phyloP scores from a whole-genome alignment of 2,797 vertebrate species.

The Gila robusta region DNA sequence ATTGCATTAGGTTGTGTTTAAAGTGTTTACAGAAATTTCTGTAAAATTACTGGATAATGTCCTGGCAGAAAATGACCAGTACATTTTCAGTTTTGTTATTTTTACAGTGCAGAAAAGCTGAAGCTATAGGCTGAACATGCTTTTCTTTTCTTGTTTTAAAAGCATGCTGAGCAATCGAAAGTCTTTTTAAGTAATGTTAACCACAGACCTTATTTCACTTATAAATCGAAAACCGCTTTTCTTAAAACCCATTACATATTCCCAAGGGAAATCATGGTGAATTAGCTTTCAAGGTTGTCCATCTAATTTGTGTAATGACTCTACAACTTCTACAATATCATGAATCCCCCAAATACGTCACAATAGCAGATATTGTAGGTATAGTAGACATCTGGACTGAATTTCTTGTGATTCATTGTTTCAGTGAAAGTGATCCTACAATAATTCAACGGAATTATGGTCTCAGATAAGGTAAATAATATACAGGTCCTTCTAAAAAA shows the following conservation, averaged over 20 bases:
- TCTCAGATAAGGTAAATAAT: slow-evolving; percentile 2
- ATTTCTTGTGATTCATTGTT: neutral
- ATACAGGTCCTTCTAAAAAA: no score
- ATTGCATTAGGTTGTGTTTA: no score
- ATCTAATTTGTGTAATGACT: neutral
- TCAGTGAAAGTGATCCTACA: neutral
- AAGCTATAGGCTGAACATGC: neutral
- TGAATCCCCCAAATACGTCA: neutral
- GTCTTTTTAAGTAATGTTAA: neutral
- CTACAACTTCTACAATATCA: neutral
- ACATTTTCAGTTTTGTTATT: no score
- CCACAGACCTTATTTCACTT: neutral
- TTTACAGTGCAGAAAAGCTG: neutral
- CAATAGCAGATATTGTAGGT: neutral
- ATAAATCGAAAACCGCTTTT: neutral
- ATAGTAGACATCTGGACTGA: neutral
- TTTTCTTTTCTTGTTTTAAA: neutral
- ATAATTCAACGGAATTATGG: neutral
- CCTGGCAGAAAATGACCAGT: no score
- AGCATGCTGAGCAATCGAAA: slow-evolving; percentile 1
- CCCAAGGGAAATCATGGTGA: neutral
- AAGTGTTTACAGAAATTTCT: no score
- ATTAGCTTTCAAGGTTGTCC: neutral
- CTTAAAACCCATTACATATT: slow-evolving; percentile 11
- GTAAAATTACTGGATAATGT: no score